A percentile compares a stretch with the other conserved stretches of the same genome.
Conservation (phyloP, 2,113 vertebrate genomes). For the Rhineura floridana region DNA sequence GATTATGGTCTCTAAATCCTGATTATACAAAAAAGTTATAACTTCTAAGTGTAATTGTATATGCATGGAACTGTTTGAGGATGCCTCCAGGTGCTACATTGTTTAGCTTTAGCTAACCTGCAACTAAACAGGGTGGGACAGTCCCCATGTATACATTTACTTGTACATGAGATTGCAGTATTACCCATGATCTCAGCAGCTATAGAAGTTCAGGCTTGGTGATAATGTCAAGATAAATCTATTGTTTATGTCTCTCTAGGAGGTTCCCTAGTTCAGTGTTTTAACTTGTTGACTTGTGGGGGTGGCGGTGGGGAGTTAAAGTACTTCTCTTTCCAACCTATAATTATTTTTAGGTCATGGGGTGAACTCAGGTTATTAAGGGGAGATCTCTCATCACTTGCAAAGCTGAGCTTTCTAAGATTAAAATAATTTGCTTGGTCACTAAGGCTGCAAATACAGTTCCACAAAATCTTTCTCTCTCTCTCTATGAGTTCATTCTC, state of each 20-base stretch:
- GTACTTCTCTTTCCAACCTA: background rate
- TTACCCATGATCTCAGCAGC: no score
- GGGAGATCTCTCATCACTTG: background rate
- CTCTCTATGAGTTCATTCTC: background rate
- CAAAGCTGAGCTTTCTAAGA: background rate
- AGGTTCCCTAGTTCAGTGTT: background rate
- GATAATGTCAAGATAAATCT: background rate
- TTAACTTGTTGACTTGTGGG: background rate
- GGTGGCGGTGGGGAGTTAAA: rapidly evolving
- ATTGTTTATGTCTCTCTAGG: rapidly evolving
- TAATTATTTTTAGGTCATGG: background rate
- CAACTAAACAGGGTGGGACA: no score
- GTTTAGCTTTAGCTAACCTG: no score
- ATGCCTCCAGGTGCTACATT: no score
- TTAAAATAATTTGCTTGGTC: background rate
- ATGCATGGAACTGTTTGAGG: no score
- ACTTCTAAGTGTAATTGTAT: no score
- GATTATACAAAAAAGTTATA: no score
- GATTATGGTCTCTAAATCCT: background rate
- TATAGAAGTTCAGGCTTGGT: background rate
- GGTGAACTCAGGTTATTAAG: background rate
- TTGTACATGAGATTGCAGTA: no score
- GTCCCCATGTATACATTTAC: no score
- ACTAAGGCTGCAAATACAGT: background rate
- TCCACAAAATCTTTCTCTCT: background rate